These are phyloP conservation scores for Hylaea fasciaria DNA, from an alignment of 2,888 invertebrate species.

Conservation along the genomic window DNA sequence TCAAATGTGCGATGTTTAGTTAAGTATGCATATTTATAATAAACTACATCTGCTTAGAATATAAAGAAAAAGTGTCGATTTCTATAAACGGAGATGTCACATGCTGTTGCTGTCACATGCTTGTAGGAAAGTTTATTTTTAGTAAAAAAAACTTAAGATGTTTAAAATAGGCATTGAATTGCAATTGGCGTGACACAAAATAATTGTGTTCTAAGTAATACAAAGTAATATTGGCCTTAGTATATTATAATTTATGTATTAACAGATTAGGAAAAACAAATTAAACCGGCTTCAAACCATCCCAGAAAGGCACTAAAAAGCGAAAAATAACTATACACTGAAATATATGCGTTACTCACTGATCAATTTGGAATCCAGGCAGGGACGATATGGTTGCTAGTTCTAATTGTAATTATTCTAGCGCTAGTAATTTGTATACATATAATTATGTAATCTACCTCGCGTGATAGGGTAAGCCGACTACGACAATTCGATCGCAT, in stretches of 20 bases:
- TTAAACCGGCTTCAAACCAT: too few relatives aligned
- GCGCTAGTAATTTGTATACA: too few relatives aligned
- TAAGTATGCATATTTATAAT: constrained; percentile 16
- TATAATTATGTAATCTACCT: constrained; percentile 10
- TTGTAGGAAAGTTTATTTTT: constrained; percentile 1
- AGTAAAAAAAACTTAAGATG: neutral
- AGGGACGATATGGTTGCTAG: constrained; percentile 7
- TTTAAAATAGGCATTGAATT: neutral
- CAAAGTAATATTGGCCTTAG: too few relatives aligned
- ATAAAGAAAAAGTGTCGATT: constrained; percentile 30
- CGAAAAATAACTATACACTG: too few relatives aligned
- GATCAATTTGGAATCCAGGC: too few relatives aligned
- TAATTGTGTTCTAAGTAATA: too few relatives aligned
- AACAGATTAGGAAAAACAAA: too few relatives aligned
- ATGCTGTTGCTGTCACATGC: constrained; percentile 24
- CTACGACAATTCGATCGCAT: neutral
- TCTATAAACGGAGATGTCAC: constrained; percentile 26
- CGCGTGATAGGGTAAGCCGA: constrained; percentile 57
- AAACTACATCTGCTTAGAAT: constrained; percentile 26
- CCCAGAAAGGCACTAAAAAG: too few relatives aligned
- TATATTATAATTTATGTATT: too few relatives aligned
- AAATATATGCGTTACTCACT: too few relatives aligned
- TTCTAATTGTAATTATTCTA: constrained; percentile 13
- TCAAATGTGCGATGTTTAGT: constrained; percentile 7
- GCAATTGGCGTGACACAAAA: too few relatives aligned